These are phyloP conservation scores for Bombus cullumanus DNA, from an alignment of 1,140 invertebrate species.

Conservation along the genomic window DNA sequence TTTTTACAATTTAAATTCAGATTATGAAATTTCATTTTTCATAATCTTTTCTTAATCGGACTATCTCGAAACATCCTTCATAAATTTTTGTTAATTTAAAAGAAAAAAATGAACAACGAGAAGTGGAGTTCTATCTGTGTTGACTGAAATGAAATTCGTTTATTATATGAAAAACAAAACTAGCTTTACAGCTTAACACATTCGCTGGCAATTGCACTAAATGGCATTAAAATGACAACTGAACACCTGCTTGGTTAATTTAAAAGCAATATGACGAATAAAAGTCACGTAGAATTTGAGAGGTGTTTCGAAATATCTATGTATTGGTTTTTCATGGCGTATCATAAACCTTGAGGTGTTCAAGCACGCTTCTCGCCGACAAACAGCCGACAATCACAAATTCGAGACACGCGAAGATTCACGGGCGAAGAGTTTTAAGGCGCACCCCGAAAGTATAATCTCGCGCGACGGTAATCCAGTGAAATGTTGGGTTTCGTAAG, in stretches of 20 bases:
- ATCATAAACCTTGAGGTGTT: background rate
- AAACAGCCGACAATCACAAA: constrained; percentile 13
- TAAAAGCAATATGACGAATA: background rate
- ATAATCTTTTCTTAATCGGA: background rate
- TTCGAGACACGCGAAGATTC: constrained; percentile 31
- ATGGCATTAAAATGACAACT: no score
- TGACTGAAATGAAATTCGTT: no score
- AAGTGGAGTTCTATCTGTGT: no score
- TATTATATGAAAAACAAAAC: no score
- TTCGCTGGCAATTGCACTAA: no score
- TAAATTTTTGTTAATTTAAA: no score
- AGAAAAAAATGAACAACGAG: no score
- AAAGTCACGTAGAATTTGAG: background rate
- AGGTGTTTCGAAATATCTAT: background rate
- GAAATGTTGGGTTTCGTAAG: constrained; percentile 29
- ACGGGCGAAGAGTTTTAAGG: constrained; percentile 11
- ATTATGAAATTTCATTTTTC: background rate
- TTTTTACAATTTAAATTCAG: background rate
- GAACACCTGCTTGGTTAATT: no score
- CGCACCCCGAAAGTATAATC: constrained; percentile 44
- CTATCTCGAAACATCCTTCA: background rate
- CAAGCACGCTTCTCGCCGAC: background rate
- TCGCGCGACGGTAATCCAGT: constrained; percentile 45
- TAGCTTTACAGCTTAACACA: no score
- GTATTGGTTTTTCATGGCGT: no score